Percentiles rank a stretch among this genome's conserved stretches.
Evolutionary conservation across 2,797 vertebrate species (phyloP).

Genomic region (Rhinatrema bivittatum): DNA sequence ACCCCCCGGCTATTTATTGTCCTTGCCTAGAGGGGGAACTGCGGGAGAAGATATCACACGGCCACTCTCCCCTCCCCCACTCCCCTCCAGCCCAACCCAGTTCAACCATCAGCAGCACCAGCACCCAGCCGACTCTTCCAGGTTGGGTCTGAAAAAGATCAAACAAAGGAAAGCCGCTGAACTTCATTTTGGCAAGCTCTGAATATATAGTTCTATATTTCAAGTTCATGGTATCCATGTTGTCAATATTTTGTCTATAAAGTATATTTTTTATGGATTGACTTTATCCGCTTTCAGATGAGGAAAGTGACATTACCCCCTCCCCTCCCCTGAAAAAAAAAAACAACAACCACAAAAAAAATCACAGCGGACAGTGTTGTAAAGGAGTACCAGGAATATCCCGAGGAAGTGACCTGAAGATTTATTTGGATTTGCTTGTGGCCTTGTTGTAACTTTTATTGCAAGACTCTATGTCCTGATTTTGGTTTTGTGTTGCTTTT

Average conservation of each 20-base stretch:
- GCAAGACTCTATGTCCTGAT: conserved; percentile 14
- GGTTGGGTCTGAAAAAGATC: too few relatives aligned
- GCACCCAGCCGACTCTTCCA: too few relatives aligned
- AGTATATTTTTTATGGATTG: conserved; percentile 34
- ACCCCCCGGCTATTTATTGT: background rate
- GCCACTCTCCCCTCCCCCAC: background rate
- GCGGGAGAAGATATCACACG: too few relatives aligned
- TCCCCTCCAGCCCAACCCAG: conserved; percentile 1
- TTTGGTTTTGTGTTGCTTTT: too few relatives aligned
- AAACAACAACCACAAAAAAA: background rate
- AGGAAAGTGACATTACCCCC: background rate
- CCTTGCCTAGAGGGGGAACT: too few relatives aligned
- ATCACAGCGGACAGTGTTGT: conserved; percentile 10
- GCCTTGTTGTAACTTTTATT: too few relatives aligned
- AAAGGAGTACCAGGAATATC: conserved; percentile 24
- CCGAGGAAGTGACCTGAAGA: conserved; percentile 23
- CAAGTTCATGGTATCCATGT: conserved; percentile 65
- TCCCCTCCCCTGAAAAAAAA: too few relatives aligned
- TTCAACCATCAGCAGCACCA: too few relatives aligned
- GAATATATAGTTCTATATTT: too few relatives aligned
- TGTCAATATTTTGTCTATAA: conserved; percentile 49
- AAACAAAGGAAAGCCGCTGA: too few relatives aligned
- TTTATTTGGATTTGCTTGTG: conserved; percentile 28
- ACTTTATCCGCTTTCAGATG: conserved; percentile 15
- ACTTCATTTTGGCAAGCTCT: conserved; percentile 22